A percentile compares a stretch with the other conserved stretches of the same genome.
Evolutionary conservation across 2,888 invertebrate genomes (phyloP).

Genomic region (Nematopogon swammerdamellus): DNA sequence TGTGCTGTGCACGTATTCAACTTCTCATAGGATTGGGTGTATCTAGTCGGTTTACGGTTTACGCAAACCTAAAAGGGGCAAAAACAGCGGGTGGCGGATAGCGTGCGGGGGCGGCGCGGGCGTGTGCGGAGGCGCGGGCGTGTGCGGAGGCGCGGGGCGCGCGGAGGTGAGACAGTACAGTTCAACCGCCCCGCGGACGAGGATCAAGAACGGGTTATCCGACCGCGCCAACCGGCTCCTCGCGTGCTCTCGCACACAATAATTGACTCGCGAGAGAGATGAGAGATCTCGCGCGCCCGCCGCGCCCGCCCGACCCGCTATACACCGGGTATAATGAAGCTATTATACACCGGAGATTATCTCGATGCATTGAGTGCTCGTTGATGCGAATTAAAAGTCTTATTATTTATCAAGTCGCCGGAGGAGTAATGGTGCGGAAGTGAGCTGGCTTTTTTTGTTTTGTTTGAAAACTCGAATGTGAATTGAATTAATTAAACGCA

Average conservation of each 20-base stretch:
- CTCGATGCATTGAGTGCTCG: not conserved
- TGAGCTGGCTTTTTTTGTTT: too few species aligned
- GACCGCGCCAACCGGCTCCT: conserved; percentile 37
- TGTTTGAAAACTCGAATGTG: too few species aligned
- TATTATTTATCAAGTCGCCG: too few species aligned
- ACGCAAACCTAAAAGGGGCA: not conserved
- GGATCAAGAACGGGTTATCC: not conserved
- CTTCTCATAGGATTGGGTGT: too few species aligned
- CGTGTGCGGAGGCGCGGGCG: conserved; percentile 10
- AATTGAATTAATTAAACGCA: too few species aligned
- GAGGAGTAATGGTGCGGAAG: too few species aligned
- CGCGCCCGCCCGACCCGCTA: too few species aligned
- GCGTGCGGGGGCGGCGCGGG: conserved; percentile 16
- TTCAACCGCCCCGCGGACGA: not conserved
- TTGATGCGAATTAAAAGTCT: too few species aligned
- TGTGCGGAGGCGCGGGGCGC: conserved; percentile 16
- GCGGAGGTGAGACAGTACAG: conserved; percentile 14
- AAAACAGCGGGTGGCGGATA: not conserved
- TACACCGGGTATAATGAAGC: not conserved
- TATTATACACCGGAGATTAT: not conserved
- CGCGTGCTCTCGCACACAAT: conserved; percentile 44
- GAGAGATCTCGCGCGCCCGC: not conserved
- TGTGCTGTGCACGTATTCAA: too few species aligned
- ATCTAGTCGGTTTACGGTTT: too few species aligned
- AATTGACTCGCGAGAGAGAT: conserved; percentile 24